Percentiles rank a stretch among this genome's conserved stretches.
Conservation (phyloP, 2,113 vertebrate genomes). For the Athene noctua region DNA sequence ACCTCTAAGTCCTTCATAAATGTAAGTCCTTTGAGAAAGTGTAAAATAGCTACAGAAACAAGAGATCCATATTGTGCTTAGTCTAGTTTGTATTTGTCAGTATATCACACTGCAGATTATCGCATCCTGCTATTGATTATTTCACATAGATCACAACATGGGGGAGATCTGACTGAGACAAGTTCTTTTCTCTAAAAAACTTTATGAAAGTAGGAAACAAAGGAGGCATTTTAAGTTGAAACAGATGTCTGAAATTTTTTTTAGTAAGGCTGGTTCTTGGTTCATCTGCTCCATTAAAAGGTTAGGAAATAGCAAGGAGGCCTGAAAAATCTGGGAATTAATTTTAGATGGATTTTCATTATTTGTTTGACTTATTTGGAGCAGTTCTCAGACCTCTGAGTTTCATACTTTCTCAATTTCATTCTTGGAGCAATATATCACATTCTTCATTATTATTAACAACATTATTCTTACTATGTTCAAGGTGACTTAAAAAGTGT, state of each 20-base stretch:
- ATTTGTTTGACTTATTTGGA: neutral
- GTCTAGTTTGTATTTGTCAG: neutral
- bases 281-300: neutral
- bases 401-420: neutral
- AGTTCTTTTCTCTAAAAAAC: neutral
- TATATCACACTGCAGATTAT: neutral
- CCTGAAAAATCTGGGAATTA: constrained; percentile 2
- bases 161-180: neutral
- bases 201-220: constrained; percentile 10
- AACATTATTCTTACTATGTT: neutral
- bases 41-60: neutral
- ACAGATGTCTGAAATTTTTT: constrained; percentile 26
- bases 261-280: neutral
- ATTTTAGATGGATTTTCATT: neutral
- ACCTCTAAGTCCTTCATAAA: neutral
- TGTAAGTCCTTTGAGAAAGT: neutral
- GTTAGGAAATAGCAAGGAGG: neutral
- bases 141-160: neutral
- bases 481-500: neutral
- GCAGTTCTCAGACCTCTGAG: neutral
- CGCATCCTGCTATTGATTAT: neutral
- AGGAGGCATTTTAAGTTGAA: constrained; percentile 31
- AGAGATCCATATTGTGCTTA: neutral
- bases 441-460: neutral
- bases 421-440: neutral